A percentile compares a stretch with the other conserved stretches of the same genome.
These are phyloP conservation scores for Mixornis gularis DNA, from an alignment of 2,113 vertebrate species.

Conservation along the genomic window DNA sequence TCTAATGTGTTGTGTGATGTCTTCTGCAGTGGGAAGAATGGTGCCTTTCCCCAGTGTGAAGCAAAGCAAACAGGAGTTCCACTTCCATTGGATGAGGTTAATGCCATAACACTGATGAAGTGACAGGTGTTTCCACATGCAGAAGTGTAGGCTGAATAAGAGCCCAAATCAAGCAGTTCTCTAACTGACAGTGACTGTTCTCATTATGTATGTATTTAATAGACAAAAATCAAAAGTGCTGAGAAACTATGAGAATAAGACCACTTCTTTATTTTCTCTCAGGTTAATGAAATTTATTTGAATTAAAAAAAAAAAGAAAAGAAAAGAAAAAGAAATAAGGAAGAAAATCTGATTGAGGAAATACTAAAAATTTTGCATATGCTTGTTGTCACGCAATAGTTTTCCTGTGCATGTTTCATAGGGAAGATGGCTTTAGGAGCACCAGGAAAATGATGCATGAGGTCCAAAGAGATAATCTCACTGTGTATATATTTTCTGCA, in stretches of 20 bases:
- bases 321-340: neutral
- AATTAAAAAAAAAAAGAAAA: neutral
- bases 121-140: neutral
- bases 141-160: neutral
- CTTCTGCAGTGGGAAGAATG: neutral
- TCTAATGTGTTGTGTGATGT: neutral
- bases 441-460: neutral
- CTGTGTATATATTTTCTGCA: neutral
- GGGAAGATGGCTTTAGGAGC: neutral
- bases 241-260: neutral
- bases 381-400: neutral
- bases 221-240: neutral
- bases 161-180: neutral
- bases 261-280: neutral
- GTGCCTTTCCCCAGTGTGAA: neutral
- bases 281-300: neutral
- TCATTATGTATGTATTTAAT: accelerated
- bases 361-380: neutral
- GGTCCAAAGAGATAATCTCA: neutral
- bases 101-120: neutral
- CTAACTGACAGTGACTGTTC: neutral
- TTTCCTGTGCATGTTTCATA: neutral
- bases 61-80: neutral
- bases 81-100: neutral
- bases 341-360: neutral